Evolutionary conservation across 1,140 invertebrate species (phyloP), one percentile per base, ranked within the genome.

Genomic region (Neodiprion fabricii): DNA sequence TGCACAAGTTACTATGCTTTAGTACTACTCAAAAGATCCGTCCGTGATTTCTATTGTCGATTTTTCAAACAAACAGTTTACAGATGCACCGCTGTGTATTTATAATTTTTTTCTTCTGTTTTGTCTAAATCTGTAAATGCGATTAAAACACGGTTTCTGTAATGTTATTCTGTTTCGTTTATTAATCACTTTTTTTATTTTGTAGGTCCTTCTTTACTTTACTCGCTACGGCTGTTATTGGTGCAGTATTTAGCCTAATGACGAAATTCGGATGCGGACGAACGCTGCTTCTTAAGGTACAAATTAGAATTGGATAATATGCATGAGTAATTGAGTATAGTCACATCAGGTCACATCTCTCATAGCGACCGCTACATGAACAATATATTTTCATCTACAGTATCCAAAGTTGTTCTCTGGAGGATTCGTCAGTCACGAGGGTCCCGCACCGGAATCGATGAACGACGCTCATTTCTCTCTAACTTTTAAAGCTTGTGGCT

Each of bases 401-500:
- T 92, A 93, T 87, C 96, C 96, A 1, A 82, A 88, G 75, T 82
- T 96, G 10, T 96, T 97, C 79, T 94, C 94, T 1, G 85, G 83
- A 73, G 96, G 96, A 5, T 80, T 90, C 7, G 90, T 94, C 8
- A 92, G 91, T 17, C 91, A 90, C 67, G 90, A 93, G 71, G 93
- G 93, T 10, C 94, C 95, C 14, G 88, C 88, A 9, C 90, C 91
- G 71, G 91, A 93, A 72, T 85, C 84, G 0, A 90, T 94, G 83
- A 89, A 94, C 71, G 91, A 91, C 1, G 84, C 89, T 0, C 85
- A 87, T 48, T 96, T 96, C 79, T 89, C 87, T 10, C 88, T 96
- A 75, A 92, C 90, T 40, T 90, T 97, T 74, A 88, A 92, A 80
- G 96, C 93, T 0, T 85, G 90, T 70, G 97, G 97, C 0, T 98